Evolutionary conservation across 2,113 vertebrate genomes (phyloP).

Genomic region (Mungos mungo): DNA sequence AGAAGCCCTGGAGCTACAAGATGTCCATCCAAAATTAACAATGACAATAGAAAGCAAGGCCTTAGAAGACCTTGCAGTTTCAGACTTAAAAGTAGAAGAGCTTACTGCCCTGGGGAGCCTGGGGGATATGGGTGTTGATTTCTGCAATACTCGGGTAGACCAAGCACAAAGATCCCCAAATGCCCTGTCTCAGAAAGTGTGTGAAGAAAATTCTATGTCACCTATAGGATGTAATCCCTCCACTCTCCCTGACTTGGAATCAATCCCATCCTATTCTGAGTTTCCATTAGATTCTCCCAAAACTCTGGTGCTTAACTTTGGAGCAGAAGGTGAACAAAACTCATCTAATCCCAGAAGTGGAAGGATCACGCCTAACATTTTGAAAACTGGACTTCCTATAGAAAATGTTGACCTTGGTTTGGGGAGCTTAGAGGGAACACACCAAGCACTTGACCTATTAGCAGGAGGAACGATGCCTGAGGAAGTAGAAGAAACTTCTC

Average conservation of each 20-base stretch:
- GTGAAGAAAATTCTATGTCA: slow-evolving; percentile 71
- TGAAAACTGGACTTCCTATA: slow-evolving; percentile 77
- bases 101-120: slow-evolving; percentile 47
- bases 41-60: slow-evolving; percentile 74
- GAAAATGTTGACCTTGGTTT: slow-evolving; percentile 74
- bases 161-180: slow-evolving; percentile 35
- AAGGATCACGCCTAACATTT: slow-evolving; percentile 60
- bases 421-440: slow-evolving; percentile 69
- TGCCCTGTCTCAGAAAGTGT: slow-evolving; percentile 61
- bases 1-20: slow-evolving; percentile 45
- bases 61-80: slow-evolving; percentile 53
- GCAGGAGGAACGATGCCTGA: slow-evolving; percentile 79
- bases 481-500: slow-evolving; percentile 71
- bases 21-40: slow-evolving; percentile 75
- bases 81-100: slow-evolving; percentile 68
- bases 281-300: slow-evolving; percentile 71
- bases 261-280: slow-evolving; percentile 66
- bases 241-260: slow-evolving; percentile 50
- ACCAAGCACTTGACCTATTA: slow-evolving; percentile 77
- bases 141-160: slow-evolving; percentile 48
- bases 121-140: slow-evolving; percentile 53
- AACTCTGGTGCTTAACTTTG: slow-evolving; percentile 72
- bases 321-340: slow-evolving; percentile 62
- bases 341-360: slow-evolving; percentile 71
- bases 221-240: slow-evolving; percentile 64